Conservation (phyloP, 30 jellyfish, hydroid and myxozoan species). For the Rhopilema esculentum region DNA sequence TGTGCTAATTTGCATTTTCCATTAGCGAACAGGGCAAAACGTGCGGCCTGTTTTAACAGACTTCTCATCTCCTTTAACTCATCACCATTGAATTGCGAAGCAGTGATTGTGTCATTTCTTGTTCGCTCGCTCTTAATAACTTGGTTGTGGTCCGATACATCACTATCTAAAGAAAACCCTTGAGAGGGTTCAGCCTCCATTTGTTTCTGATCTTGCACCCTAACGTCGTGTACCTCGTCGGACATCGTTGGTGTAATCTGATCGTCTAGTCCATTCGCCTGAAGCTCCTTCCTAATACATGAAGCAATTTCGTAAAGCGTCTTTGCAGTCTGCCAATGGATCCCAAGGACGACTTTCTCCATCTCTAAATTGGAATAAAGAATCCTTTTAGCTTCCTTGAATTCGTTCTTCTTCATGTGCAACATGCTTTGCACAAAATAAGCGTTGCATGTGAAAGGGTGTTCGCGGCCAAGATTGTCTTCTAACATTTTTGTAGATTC, state of each 20-base stretch:
- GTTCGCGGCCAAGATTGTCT: conserved; percentile 14
- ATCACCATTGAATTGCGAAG: background rate
- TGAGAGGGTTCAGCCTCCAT: too few relatives aligned
- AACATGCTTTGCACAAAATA: background rate
- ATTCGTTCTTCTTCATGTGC: conserved; percentile 4
- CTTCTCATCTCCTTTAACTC: background rate
- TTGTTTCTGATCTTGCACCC: background rate
- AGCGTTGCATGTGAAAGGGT: conserved; percentile 45
- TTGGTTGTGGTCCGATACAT: too few relatives aligned
- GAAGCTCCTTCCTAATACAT: conserved; percentile 12
- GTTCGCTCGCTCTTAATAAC: too few relatives aligned
- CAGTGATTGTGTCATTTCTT: background rate
- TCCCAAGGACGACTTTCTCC: conserved; percentile 36
- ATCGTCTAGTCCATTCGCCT: background rate
- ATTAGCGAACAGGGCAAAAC: conserved; percentile 31
- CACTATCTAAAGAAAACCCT: too few relatives aligned
- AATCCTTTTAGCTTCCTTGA: conserved; percentile 15
- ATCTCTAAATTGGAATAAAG: conserved; percentile 34
- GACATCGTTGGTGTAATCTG: background rate
- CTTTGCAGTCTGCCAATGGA: conserved; percentile 55
- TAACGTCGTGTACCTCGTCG: background rate
- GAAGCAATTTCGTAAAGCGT: conserved; percentile 34
- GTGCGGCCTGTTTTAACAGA: conserved; percentile 30
- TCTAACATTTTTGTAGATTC: background rate
- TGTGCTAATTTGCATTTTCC: conserved; percentile 48